Percentiles rank a stretch among this genome's conserved stretches.
phyloP scores from a whole-genome alignment of 2,797 vertebrate genomes.

The Sebastiscus tertius region DNA sequence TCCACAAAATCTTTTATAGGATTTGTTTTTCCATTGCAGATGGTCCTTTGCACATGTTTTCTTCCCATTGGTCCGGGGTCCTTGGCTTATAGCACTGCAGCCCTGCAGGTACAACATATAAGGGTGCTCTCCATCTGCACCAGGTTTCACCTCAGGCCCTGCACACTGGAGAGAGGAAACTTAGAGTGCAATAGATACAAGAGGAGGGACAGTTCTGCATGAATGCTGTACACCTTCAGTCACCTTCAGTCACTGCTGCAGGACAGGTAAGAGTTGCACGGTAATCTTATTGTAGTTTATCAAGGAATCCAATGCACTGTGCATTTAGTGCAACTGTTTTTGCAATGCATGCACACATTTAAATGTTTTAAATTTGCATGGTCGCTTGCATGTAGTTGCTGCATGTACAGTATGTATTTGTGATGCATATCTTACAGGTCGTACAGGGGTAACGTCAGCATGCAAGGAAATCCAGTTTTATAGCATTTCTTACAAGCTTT shows the following conservation, averaged over 20 bases:
- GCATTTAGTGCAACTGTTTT: background rate
- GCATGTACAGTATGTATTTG: background rate
- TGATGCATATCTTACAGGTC: background rate
- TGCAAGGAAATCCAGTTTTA: background rate
- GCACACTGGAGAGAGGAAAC: constrained; percentile 19
- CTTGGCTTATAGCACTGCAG: constrained; percentile 43
- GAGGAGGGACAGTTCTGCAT: background rate
- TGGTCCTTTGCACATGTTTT: constrained; percentile 82
- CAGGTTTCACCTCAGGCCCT: constrained; percentile 39
- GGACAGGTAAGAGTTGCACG: constrained; percentile 49
- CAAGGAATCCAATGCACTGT: background rate
- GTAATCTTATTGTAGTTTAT: background rate
- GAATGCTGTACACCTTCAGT: background rate
- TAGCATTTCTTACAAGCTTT: background rate
- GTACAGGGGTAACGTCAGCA: background rate
- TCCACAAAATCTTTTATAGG: constrained; percentile 82
- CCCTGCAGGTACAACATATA: constrained; percentile 70
- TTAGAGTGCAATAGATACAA: background rate
- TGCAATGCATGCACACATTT: background rate
- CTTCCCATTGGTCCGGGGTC: constrained; percentile 77
- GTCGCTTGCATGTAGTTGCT: background rate
- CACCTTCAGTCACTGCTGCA: background rate
- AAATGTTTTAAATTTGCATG: background rate
- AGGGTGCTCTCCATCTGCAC: constrained; percentile 43
- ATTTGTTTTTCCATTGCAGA: constrained; percentile 88